Evolutionary conservation across 37 sponge, comb jelly and placozoan species (phyloP).

Genomic region (Aplysina aerophoba): DNA sequence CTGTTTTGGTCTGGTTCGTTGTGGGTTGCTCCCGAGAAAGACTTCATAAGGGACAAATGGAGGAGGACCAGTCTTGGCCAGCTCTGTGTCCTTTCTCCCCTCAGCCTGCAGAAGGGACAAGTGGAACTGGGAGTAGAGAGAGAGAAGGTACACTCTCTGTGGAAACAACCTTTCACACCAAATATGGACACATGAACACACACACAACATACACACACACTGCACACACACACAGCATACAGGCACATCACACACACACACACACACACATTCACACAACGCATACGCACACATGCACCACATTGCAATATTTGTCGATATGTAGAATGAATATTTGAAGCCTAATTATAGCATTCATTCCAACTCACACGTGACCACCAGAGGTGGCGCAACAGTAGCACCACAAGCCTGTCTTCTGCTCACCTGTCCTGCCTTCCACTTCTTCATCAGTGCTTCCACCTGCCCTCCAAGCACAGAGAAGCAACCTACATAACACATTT

Average conservation of each 20-base stretch:
- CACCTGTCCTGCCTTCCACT: constrained; percentile 37
- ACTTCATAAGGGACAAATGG: not conserved
- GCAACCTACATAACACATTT: no score
- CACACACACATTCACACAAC: constrained; percentile 41
- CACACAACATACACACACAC: constrained; percentile 37
- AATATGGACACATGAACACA: constrained; percentile 4
- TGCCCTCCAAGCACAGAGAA: constrained; percentile 51
- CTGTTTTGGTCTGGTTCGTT: not conserved
- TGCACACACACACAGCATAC: constrained; percentile 46
- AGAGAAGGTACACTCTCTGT: no score
- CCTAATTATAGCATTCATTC: no score
- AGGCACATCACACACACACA: constrained; percentile 37
- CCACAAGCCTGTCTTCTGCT: not conserved
- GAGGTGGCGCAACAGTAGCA: no score
- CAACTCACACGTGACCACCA: no score
- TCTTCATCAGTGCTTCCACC: constrained; percentile 65
- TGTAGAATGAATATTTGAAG: no score
- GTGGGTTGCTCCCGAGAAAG: not conserved
- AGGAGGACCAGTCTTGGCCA: not conserved
- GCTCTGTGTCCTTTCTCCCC: not conserved
- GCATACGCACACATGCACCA: not conserved
- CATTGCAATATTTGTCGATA: not conserved
- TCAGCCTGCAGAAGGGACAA: not conserved
- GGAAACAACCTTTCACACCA: not conserved
- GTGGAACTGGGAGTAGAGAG: no score